Percentiles rank a stretch among this genome's conserved stretches.
These are phyloP conservation scores for Cacatua alba DNA, from an alignment of 2,113 vertebrate genomes.

Conservation along the genomic window DNA sequence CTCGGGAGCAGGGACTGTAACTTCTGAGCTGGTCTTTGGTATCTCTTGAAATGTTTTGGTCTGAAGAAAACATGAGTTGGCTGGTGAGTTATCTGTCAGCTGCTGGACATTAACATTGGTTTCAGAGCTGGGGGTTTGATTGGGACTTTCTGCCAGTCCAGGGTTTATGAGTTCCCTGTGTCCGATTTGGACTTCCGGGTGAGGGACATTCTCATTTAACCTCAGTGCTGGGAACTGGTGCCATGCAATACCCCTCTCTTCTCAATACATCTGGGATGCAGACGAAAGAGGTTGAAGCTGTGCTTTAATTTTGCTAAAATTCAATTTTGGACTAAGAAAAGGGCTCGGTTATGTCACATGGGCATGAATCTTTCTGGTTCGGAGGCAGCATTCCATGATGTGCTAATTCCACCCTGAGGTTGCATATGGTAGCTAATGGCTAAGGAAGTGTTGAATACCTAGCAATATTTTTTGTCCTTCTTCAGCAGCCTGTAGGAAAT, in stretches of 20 bases:
- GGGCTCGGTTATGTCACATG: background rate
- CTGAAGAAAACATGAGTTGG: background rate
- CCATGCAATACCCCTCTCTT: fast-evolving
- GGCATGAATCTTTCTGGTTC: background rate
- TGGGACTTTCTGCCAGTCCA: background rate
- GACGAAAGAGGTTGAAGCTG: background rate
- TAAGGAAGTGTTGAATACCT: slow-evolving; percentile 38
- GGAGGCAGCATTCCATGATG: background rate
- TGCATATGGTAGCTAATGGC: background rate
- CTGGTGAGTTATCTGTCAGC: background rate
- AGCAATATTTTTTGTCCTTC: slow-evolving; percentile 2
- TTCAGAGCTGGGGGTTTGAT: background rate
- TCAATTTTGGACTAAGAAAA: background rate
- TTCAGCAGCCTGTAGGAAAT: slow-evolving; percentile 43
- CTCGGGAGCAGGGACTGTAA: background rate
- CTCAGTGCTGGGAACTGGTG: background rate
- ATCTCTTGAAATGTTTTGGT: background rate
- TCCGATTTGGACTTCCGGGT: fast-evolving
- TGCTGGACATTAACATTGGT: background rate
- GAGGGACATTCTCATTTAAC: background rate
- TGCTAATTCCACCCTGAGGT: background rate
- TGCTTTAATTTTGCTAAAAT: background rate
- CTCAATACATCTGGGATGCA: background rate
- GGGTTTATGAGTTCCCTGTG: background rate
- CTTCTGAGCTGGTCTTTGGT: background rate